Evolutionary conservation across 2,888 invertebrate genomes (phyloP).

Genomic region (Empis livida): DNA sequence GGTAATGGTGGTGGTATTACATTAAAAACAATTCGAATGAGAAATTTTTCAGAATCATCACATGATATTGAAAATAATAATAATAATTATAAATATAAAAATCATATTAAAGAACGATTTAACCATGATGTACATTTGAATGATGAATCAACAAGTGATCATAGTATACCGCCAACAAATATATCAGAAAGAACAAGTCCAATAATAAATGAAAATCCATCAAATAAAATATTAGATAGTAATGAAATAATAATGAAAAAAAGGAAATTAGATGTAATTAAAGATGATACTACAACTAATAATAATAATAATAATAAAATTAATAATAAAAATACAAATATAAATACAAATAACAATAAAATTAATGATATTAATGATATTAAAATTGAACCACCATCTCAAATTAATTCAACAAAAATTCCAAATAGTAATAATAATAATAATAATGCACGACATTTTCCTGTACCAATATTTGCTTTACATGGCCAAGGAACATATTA

Average conservation of each 20-base stretch:
- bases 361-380: slow-evolving; percentile 10
- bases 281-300: neutral
- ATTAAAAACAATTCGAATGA: slow-evolving; percentile 20
- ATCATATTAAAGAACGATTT: slow-evolving; percentile 83
- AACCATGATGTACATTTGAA: slow-evolving; percentile 40
- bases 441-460: slow-evolving; percentile 24
- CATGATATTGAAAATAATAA: slow-evolving; percentile 35
- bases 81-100: slow-evolving; percentile 82
- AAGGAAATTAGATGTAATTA: slow-evolving; percentile 3
- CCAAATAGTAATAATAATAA: slow-evolving; percentile 1
- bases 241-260: slow-evolving; percentile 2
- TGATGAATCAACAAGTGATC: slow-evolving; percentile 35
- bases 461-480: slow-evolving; percentile 79
- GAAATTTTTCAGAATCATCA: slow-evolving; percentile 35
- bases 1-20: slow-evolving; percentile 18
- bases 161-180: slow-evolving; percentile 22
- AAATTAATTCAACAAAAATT: slow-evolving; percentile 8
- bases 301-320: neutral
- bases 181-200: too few species aligned
- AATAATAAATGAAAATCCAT: neutral
- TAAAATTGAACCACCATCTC: slow-evolving; percentile 10
- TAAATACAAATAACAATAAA: neutral
- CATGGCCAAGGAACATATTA: slow-evolving; percentile 83
- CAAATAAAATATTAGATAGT: neutral
- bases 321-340: neutral